A percentile compares a stretch with the other conserved stretches of the same genome.
Evolutionary conservation across 2,113 vertebrate species (phyloP).

Genomic region (Gambusia affinis): DNA sequence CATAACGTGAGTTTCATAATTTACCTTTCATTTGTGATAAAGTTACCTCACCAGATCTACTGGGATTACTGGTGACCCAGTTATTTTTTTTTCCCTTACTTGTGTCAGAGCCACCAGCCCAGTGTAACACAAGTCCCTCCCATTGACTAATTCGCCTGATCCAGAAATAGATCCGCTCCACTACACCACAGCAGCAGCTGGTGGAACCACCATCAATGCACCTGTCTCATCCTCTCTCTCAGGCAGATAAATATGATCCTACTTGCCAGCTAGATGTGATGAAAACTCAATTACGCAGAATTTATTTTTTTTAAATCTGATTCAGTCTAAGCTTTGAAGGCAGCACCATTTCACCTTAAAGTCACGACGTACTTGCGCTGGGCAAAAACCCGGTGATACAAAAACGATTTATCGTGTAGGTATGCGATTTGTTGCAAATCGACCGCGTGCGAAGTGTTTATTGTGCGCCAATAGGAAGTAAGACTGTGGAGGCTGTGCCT

Average conservation of each 20-base stretch:
- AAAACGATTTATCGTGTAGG: background rate
- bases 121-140: slow-evolving; percentile 58
- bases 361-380: background rate
- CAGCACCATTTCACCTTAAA: background rate
- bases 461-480: slow-evolving; percentile 59
- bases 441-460: slow-evolving; percentile 13
- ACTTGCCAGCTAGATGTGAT: slow-evolving; percentile 17
- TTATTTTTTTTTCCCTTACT: background rate
- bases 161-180: slow-evolving; percentile 78
- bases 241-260: slow-evolving; percentile 35
- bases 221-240: slow-evolving; percentile 75
- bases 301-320: no score
- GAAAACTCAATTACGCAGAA: background rate
- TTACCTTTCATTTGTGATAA: background rate
- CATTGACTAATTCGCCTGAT: slow-evolving; percentile 53
- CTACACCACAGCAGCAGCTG: slow-evolving; percentile 71
- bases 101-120: slow-evolving; percentile 23
- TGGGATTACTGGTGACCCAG: background rate
- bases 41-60: background rate
- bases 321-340: background rate
- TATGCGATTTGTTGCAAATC: background rate
- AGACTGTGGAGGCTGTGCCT: slow-evolving; percentile 34
- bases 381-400: background rate
- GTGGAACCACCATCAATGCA: slow-evolving; percentile 54
- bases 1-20: background rate